A percentile compares a stretch with the other conserved stretches of the same genome.
Evolutionary conservation across 2,888 invertebrate species (phyloP).

Genomic region (Aphidoletes aphidimyza): DNA sequence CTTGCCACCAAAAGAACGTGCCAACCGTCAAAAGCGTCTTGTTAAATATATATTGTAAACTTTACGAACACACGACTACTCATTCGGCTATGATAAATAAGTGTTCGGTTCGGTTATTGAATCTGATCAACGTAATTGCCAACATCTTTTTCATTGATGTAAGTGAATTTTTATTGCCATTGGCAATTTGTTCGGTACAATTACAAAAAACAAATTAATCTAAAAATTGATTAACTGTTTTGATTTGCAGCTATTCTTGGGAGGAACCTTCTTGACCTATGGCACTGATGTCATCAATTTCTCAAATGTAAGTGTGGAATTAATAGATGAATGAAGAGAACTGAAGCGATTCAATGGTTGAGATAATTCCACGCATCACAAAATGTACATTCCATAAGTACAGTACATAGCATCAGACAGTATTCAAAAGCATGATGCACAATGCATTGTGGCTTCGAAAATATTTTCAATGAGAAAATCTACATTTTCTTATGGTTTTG

Average conservation of each 20-base stretch:
- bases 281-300: conserved; percentile 86
- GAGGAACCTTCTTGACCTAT: conserved; percentile 86
- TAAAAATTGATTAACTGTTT: not conserved
- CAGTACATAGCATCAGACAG: conserved; percentile 89
- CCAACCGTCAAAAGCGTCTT: conserved; percentile 78
- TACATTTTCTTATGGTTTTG: conserved; percentile 92
- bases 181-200: too few species aligned
- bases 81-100: conserved; percentile 87
- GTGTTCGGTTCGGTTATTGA: conserved; percentile 85
- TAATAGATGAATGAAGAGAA: conserved; percentile 81
- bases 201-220: too few species aligned
- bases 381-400: conserved; percentile 93
- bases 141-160: conserved; percentile 87
- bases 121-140: conserved; percentile 84
- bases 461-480: conserved; percentile 92
- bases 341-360: conserved; percentile 88
- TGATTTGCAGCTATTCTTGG: conserved; percentile 74
- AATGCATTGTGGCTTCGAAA: conserved; percentile 89
- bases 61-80: conserved; percentile 82
- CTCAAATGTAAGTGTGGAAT: conserved; percentile 69
- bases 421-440: conserved; percentile 84
- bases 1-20: conserved; percentile 76
- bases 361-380: conserved; percentile 78
- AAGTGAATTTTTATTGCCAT: not conserved
- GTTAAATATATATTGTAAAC: conserved; percentile 85